Conservation (phyloP, 1,140 invertebrate genomes). For the Stegodyphus mimosarum region DNA sequence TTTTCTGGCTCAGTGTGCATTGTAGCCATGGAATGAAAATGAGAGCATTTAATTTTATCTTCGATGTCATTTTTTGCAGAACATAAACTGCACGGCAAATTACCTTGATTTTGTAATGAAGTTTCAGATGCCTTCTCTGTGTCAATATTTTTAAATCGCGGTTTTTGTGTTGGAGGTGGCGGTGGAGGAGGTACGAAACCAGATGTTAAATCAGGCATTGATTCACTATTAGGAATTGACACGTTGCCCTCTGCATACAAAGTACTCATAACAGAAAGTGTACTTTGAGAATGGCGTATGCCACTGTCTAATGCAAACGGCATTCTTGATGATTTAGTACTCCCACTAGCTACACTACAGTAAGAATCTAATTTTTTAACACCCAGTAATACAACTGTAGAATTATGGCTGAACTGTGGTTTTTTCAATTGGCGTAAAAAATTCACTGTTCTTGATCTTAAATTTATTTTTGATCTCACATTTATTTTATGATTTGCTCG, state of each 20-base stretch:
- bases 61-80: neutral
- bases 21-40: neutral
- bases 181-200: constrained; percentile 54
- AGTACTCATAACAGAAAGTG: constrained; percentile 70
- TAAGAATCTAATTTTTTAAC: constrained; percentile 70
- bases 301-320: constrained; percentile 58
- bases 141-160: constrained; percentile 31
- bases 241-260: constrained; percentile 46
- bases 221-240: constrained; percentile 66
- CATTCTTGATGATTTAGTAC: constrained; percentile 59
- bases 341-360: constrained; percentile 64
- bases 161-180: constrained; percentile 37
- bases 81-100: neutral
- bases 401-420: constrained; percentile 61
- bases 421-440: constrained; percentile 63
- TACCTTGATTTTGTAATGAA: neutral
- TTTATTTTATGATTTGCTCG: constrained; percentile 48
- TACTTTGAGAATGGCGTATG: constrained; percentile 74
- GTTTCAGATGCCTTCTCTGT: neutral
- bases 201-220: constrained; percentile 69
- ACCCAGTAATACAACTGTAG: constrained; percentile 67
- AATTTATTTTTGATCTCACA: constrained; percentile 57
- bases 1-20: neutral
- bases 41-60: neutral
- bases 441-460: constrained; percentile 56